A percentile compares a stretch with the other conserved stretches of the same genome.
Evolutionary conservation across 2,888 invertebrate species (phyloP).

Genomic region (Dione juno): DNA sequence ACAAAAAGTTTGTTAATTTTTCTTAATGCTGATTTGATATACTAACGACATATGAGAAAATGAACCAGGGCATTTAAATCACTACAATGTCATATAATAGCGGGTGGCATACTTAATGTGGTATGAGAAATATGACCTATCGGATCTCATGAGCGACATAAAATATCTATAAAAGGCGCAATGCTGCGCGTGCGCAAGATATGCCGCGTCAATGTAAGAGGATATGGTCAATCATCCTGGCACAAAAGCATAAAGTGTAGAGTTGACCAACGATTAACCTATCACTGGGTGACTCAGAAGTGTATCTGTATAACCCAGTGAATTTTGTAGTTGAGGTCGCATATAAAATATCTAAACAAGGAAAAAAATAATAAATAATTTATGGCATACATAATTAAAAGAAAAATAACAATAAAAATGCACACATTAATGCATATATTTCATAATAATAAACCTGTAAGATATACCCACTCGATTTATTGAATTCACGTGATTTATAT

Average conservation of each 20-base stretch:
- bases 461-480: background rate
- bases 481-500: background rate
- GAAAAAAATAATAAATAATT: background rate
- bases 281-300: constrained; percentile 28
- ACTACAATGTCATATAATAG: constrained; percentile 12
- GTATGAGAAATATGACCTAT: constrained; percentile 44
- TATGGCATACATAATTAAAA: background rate
- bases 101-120: constrained; percentile 24
- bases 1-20: no score
- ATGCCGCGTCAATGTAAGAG: constrained; percentile 48
- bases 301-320: background rate
- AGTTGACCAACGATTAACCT: constrained; percentile 21
- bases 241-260: constrained; percentile 31
- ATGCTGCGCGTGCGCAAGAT: constrained; percentile 41
- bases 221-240: constrained; percentile 39
- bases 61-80: constrained; percentile 2
- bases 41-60: background rate
- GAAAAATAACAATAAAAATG: no score
- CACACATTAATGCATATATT: background rate
- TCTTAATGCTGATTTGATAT: background rate
- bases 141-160: constrained; percentile 32
- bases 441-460: background rate
- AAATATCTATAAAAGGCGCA: constrained; percentile 38
- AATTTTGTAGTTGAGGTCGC: background rate
- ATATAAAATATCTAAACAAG: background rate